phyloP scores from a whole-genome alignment of 2,797 vertebrate species.

The Eidolon dupreanum region DNA sequence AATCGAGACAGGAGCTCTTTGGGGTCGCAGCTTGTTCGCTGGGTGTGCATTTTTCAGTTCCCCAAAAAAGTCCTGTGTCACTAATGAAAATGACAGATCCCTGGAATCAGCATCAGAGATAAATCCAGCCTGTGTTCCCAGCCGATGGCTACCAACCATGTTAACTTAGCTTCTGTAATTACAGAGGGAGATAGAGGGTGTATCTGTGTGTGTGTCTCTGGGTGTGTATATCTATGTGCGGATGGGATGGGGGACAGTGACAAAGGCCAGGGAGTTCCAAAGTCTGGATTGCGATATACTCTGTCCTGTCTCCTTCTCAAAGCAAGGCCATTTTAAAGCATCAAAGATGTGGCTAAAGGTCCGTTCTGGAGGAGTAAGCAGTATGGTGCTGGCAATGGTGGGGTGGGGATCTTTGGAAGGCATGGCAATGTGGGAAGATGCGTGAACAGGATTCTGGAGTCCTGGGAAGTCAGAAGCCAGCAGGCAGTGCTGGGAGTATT shows the following conservation, averaged over 20 bases:
- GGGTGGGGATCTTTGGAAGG: background rate
- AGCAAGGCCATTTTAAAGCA: background rate
- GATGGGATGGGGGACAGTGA: background rate
- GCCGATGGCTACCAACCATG: slow-evolving; percentile 70
- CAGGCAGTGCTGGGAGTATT: background rate
- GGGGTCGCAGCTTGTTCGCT: slow-evolving; percentile 85
- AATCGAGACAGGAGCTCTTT: slow-evolving; percentile 84
- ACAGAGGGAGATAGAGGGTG: slow-evolving; percentile 25
- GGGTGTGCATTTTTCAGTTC: slow-evolving; percentile 77
- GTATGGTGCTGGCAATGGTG: accelerated
- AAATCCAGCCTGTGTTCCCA: slow-evolving; percentile 68
- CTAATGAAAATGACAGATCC: slow-evolving; percentile 83
- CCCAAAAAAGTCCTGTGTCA: slow-evolving; percentile 81
- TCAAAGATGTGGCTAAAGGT: background rate
- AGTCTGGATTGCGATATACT: background rate
- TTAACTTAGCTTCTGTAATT: slow-evolving; percentile 63
- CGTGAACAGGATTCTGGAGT: background rate
- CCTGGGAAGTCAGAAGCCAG: background rate
- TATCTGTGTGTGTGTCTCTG: background rate
- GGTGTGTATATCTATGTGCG: background rate
- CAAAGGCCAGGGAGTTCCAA: background rate
- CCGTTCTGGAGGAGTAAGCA: background rate
- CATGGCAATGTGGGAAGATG: background rate
- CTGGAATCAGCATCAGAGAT: slow-evolving; percentile 78
- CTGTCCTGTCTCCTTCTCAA: background rate